Conservation (phyloP, 2,113 vertebrate genomes). For the Sakesphorus luctuosus region DNA sequence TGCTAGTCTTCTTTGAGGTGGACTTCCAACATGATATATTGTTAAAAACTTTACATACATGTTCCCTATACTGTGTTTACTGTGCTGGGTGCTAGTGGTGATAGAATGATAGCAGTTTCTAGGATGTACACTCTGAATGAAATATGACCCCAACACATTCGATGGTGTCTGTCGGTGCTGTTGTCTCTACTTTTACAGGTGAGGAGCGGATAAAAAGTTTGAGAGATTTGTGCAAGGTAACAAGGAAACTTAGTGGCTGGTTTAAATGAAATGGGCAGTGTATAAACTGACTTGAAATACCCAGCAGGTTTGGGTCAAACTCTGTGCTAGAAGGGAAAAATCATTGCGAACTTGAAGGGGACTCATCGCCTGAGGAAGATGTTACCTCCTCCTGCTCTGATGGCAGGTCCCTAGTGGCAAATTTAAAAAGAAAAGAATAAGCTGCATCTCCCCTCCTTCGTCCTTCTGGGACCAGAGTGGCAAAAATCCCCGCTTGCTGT, state of each 20-base stretch:
- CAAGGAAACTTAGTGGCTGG: neutral
- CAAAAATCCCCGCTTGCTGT: fast-evolving
- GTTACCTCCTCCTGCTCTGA: neutral
- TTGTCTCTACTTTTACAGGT: neutral
- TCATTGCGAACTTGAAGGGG: neutral
- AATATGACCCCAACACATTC: neutral
- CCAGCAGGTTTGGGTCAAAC: neutral
- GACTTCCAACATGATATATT: neutral
- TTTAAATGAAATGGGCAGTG: neutral
- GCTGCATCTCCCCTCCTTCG: neutral
- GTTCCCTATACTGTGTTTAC: neutral
- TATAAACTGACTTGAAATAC: neutral
- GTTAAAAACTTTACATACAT: neutral
- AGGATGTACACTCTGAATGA: too few relatives aligned
- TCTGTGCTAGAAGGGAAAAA: neutral
- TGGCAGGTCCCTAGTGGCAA: neutral
- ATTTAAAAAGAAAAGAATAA: neutral
- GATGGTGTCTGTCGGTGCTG: neutral
- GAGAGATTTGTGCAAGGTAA: neutral
- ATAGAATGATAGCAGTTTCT: neutral
- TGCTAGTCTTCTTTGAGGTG: neutral
- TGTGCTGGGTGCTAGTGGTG: neutral
- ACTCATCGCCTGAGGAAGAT: neutral
- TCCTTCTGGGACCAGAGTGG: neutral
- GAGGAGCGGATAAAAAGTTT: neutral